These are phyloP conservation scores for Drosophila pseudotakahashii DNA, from an alignment of 2,888 invertebrate genomes.

Conservation along the genomic window DNA sequence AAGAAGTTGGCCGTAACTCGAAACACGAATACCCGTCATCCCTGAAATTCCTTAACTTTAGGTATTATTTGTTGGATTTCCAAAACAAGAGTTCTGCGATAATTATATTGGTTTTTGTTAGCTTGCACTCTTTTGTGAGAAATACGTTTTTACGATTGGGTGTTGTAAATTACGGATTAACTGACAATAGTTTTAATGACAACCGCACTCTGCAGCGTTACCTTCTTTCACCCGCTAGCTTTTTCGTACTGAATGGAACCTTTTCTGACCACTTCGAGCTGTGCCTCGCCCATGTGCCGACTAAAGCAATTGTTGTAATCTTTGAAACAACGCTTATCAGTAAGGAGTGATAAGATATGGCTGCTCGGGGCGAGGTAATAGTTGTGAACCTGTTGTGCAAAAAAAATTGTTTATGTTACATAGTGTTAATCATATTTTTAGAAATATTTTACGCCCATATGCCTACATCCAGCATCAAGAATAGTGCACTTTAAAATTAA, in stretches of 20 bases:
- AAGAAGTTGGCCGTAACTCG: constrained; percentile 30
- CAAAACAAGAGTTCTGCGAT: neutral
- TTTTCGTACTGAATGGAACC: constrained; percentile 69
- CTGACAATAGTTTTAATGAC: constrained; percentile 1
- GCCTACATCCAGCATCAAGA: too few species aligned
- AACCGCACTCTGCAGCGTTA: constrained; percentile 41
- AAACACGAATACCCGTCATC: constrained; percentile 7
- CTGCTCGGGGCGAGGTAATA: constrained; percentile 52
- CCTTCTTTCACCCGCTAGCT: constrained; percentile 77
- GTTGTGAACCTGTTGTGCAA: constrained; percentile 50
- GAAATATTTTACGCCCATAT: neutral
- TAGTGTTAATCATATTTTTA: neutral
- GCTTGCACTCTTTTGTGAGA: neutral
- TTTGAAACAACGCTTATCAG: constrained; percentile 52
- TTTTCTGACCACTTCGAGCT: constrained; percentile 45
- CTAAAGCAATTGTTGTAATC: constrained; percentile 43
- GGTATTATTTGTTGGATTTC: neutral
- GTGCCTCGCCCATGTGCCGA: constrained; percentile 57
- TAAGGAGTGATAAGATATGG: constrained; percentile 30
- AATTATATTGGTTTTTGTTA: neutral
- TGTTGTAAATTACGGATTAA: neutral
- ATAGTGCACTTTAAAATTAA: too few species aligned
- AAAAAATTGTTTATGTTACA: constrained; percentile 11
- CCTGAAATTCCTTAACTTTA: constrained; percentile 8
- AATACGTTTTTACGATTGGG: neutral